Evolutionary conservation across 2,888 invertebrate genomes (phyloP), one percentile per base, ranked within the genome.

Genomic region (Deilephila porcellus): DNA sequence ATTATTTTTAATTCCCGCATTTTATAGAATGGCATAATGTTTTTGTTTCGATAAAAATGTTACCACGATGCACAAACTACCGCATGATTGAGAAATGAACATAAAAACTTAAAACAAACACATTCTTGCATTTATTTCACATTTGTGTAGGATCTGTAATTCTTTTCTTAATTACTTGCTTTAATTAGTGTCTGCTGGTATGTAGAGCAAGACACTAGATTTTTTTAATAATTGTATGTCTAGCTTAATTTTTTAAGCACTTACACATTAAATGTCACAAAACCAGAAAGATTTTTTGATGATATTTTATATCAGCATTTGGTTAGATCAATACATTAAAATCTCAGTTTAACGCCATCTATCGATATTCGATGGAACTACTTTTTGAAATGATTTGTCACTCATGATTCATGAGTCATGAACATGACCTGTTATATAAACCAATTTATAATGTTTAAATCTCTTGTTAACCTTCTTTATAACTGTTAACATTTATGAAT

Each of bases 121-220:
- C 14, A 67, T 52, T 45, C 14, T 67, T 25, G 67, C 14, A 25
- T 11, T 34, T 34, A 19, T 63, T 63, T 63, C 32, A 25, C 64
- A 64, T 64, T 64, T 37, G n/a, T 19, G 34, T 37, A 45, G 11
- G 25, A 45, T 67, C 20, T 67, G 45, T 17, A 67, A 67, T 52
- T 67, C 6, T 20, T 67, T 45, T 67, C 52, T 20, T 67, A 67
- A 45, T 67, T 67, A 25, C 20, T 20, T 14, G 25, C 45, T 67
- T 25, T 67, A 67, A 67, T 67, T 67, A 67, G 25, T 67, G 17
- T 25, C 25, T 25, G 20, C 45, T 14, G 52, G 20, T 67, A 67
- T 67, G 45, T 67, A 67, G 64, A 67, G 45, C 52, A 67, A 20
- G 11, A 52, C 20, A 52, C 45, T 20, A 11, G 6, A 14, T n/a